Percentiles rank a stretch among this genome's conserved stretches.
Conservation (phyloP, 2,113 vertebrate genomes). For the Rhinopomastus cyanomelas region DNA sequence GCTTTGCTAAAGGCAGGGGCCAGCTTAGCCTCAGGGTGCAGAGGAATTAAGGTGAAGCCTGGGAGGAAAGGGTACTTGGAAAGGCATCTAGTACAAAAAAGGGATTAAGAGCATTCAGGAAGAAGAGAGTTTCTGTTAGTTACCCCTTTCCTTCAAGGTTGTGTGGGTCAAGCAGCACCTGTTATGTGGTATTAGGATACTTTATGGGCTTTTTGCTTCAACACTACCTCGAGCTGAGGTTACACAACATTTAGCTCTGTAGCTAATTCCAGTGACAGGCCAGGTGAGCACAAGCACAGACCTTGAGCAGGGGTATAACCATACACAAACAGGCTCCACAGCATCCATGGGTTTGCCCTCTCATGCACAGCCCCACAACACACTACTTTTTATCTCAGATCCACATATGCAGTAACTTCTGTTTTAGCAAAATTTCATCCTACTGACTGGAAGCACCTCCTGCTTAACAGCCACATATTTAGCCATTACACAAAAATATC, state of each 20-base stretch:
- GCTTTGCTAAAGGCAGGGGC: background rate
- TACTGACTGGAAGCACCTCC: constrained; percentile 17
- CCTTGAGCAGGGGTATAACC: background rate
- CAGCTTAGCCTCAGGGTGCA: background rate
- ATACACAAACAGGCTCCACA: background rate
- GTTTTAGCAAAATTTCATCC: constrained; percentile 34
- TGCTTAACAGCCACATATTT: constrained; percentile 22
- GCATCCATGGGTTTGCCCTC: background rate
- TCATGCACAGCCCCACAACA: background rate
- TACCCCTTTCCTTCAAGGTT: background rate
- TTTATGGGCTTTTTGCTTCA: background rate
- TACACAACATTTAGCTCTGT: background rate
- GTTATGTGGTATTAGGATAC: background rate
- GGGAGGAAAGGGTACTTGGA: background rate
- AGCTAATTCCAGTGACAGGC: background rate
- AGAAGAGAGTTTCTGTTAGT: background rate
- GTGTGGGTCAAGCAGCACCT: background rate
- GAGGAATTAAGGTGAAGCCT: background rate
- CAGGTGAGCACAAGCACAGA: background rate
- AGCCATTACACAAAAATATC: constrained; percentile 28
- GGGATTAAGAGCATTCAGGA: background rate
- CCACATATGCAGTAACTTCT: background rate
- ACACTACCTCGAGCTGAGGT: background rate
- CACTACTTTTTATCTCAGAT: background rate
- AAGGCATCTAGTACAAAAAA: background rate